Percentiles rank a stretch among this genome's conserved stretches.
Conservation (phyloP, 2,888 invertebrate genomes). For the Timema cristinae region DNA sequence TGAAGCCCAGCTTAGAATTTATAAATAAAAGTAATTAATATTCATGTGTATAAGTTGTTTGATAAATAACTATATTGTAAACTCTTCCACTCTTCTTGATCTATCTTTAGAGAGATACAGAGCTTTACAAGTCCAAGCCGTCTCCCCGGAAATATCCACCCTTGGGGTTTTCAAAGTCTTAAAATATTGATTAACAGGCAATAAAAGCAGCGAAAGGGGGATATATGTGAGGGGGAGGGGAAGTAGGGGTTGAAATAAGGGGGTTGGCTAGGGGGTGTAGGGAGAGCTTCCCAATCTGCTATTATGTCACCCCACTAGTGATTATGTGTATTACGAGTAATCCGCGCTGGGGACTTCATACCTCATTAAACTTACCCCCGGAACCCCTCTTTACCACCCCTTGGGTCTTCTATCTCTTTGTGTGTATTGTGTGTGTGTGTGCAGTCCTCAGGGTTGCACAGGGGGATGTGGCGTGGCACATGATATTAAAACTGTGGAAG, state of each 20-base stretch:
- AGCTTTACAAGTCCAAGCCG: no score
- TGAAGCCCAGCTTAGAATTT: no score
- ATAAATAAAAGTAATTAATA: no score
- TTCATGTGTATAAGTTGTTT: no score
- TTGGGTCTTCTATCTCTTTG: background rate
- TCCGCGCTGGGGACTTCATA: slow-evolving; percentile 31
- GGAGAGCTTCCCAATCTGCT: slow-evolving; percentile 25
- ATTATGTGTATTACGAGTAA: slow-evolving; percentile 31
- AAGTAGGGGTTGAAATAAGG: background rate
- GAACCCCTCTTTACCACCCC: no score
- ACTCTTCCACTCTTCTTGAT: no score
- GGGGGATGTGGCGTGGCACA: background rate
- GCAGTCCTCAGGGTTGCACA: background rate
- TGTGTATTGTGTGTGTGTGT: background rate
- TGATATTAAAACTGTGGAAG: slow-evolving; percentile 10
- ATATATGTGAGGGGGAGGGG: background rate
- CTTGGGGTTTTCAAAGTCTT: slow-evolving; percentile 17
- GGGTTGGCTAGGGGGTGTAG: slow-evolving; percentile 7
- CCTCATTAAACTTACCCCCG: slow-evolving; percentile 30
- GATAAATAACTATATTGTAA: no score
- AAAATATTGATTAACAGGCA: slow-evolving; percentile 31
- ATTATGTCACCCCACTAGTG: slow-evolving; percentile 29
- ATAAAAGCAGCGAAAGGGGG: slow-evolving; percentile 24
- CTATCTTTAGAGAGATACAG: no score
- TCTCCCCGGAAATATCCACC: background rate